Evolutionary conservation across 2,113 vertebrate species (phyloP).

Genomic region (Trematomus loennbergii): DNA sequence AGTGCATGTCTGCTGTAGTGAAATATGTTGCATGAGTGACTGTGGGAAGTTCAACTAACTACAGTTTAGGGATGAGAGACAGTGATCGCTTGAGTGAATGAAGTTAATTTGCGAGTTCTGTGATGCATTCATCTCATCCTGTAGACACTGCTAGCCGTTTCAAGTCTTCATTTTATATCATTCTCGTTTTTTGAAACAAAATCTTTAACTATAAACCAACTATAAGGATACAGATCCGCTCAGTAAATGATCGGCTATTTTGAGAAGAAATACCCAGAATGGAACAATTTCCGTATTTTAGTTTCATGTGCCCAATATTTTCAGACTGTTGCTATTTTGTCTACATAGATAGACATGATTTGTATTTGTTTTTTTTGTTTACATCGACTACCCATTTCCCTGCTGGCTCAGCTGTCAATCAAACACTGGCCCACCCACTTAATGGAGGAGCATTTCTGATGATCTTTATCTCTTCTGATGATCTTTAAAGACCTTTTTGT

Average conservation of each 20-base stretch:
- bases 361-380: background rate
- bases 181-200: background rate
- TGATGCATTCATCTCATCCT: slow-evolving; percentile 36
- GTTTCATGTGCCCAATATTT: background rate
- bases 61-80: slow-evolving; percentile 35
- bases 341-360: background rate
- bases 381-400: background rate
- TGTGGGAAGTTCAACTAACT: slow-evolving; percentile 33
- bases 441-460: background rate
- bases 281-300: slow-evolving; percentile 8
- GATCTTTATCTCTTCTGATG: background rate
- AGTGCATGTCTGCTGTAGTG: slow-evolving; percentile 22
- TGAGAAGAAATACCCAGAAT: background rate
- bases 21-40: slow-evolving; percentile 45
- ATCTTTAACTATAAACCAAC: background rate
- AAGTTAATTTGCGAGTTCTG: slow-evolving; percentile 35
- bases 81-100: slow-evolving; percentile 30
- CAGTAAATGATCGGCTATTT: background rate
- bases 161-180: slow-evolving; percentile 2
- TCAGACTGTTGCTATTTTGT: background rate
- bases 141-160: background rate
- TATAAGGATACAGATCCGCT: too few relatives aligned
- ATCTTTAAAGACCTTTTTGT: background rate
- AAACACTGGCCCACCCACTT: background rate
- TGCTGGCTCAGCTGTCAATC: slow-evolving; percentile 8